Base-by-base conservation (phyloP, 2,888 invertebrate species). In the Chydorus sphaericus region DNA sequence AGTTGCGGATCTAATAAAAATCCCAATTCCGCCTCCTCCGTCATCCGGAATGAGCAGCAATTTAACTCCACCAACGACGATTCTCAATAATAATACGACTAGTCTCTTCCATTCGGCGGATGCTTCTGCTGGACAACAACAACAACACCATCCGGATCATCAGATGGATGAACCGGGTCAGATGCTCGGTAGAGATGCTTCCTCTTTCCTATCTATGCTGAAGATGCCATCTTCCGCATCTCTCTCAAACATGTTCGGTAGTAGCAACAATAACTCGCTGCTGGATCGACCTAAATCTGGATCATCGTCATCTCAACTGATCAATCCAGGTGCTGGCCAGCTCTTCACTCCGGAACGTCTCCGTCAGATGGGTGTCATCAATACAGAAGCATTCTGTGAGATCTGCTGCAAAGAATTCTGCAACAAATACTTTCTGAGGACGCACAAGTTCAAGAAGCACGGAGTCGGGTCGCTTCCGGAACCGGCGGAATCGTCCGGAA, bases 391-490 rank as follows among this genome's bases (percentile, higher is more conserved):
- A n/a, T 91, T 88, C 69, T 92, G 92, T 70, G 89, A 91, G 69
- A 80, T 91, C 58, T 92, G 92, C 69, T 85, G 87, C 70, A 89
- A 90, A 68, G 90, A 91, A 69, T 91, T 91, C 68, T 89, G 87
- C 69, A 92, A 90, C 68, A 90, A 90, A 69, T 91, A 91, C 68
- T 92, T 92, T 67, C 75, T 96, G 44, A 77, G 88, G 55, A 88
- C 89, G 50, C 96, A 96, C 71, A 89, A 92, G 66, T 82, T 87
- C 73, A 87, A 91, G 68, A 79, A 87, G n/a, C 94, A 96, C 69
- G 92, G 92, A 1, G 82, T 92, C 33, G 77, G 69, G 3, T 68
- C 70, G 0, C 30, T 36, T 23, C 52, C 52, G 11, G 52, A 52
- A 20, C 10, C 6, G 37, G 14, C n/a, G 30, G 39, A 18, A 14